phyloP scores from a whole-genome alignment of 2,888 invertebrate species.

The Bellardia pandia region DNA sequence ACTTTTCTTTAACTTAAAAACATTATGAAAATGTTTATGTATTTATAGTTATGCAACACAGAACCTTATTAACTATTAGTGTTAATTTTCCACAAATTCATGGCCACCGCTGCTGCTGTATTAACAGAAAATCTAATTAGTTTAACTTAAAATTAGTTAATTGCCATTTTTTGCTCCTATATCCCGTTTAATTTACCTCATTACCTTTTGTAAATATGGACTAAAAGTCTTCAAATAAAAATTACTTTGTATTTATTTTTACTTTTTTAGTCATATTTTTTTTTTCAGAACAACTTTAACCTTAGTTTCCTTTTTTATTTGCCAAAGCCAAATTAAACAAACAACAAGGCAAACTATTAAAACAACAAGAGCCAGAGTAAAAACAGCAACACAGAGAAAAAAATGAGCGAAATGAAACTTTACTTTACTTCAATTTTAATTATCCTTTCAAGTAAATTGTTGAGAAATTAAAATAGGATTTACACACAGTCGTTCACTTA shows the following conservation, averaged over 20 bases:
- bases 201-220: conserved; percentile 57
- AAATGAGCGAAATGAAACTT: conserved; percentile 21
- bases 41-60: no score
- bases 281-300: neutral
- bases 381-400: neutral
- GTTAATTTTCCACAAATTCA: neutral
- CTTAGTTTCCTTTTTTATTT: conserved; percentile 36
- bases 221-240: conserved; percentile 34
- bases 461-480: conserved; percentile 44
- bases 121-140: neutral
- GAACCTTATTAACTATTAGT: neutral
- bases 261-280: neutral
- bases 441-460: conserved; percentile 65
- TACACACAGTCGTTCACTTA: neutral
- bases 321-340: conserved; percentile 59
- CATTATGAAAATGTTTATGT: no score
- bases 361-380: neutral
- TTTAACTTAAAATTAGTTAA: conserved; percentile 27
- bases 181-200: conserved; percentile 42
- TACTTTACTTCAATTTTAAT: conserved; percentile 66
- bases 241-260: conserved; percentile 36
- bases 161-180: conserved; percentile 11
- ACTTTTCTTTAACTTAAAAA: no score
- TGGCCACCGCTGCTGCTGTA: neutral
- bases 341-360: conserved; percentile 28